These are phyloP conservation scores for Palythoa grandis DNA, from an alignment of 92 coral and sea anemone species.

Conservation along the genomic window DNA sequence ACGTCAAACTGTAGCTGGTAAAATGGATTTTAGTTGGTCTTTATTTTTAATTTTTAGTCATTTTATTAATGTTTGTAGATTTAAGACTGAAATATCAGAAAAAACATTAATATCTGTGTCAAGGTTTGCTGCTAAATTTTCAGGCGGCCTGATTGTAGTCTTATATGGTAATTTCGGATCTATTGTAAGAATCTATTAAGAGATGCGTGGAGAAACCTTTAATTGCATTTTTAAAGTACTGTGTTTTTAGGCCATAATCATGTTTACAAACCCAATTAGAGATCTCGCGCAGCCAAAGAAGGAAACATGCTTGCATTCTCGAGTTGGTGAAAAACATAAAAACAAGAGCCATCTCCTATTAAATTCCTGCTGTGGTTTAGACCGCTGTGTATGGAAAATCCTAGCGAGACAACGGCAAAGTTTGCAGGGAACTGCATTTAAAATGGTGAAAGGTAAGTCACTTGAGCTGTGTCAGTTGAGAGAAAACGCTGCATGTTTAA, in stretches of 20 bases:
- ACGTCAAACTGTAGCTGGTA: too few species aligned
- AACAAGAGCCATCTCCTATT: not conserved
- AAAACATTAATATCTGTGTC: too few species aligned
- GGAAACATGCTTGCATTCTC: not conserved
- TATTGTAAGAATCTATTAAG: too few species aligned
- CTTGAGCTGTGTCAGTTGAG: not conserved
- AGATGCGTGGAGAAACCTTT: not conserved
- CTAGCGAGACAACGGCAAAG: not conserved
- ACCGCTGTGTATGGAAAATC: not conserved
- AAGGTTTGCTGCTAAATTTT: too few species aligned
- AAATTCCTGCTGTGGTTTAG: not conserved
- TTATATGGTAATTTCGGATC: not conserved
- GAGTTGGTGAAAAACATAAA: not conserved
- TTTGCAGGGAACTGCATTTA: not conserved
- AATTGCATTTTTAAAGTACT: not conserved
- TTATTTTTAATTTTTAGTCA: too few species aligned
- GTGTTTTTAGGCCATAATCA: slow-evolving; percentile 4
- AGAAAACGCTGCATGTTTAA: not conserved
- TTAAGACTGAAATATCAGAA: too few species aligned
- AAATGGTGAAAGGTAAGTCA: not conserved
- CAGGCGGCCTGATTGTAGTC: too few species aligned
- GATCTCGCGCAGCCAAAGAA: not conserved
- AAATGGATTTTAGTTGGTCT: too few species aligned
- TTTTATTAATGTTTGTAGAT: too few species aligned
- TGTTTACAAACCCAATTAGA: not conserved